Percentiles rank a stretch among this genome's conserved stretches.
Evolutionary conservation across 2,888 invertebrate genomes (phyloP).

Genomic region (Campopleginae sp.): DNA sequence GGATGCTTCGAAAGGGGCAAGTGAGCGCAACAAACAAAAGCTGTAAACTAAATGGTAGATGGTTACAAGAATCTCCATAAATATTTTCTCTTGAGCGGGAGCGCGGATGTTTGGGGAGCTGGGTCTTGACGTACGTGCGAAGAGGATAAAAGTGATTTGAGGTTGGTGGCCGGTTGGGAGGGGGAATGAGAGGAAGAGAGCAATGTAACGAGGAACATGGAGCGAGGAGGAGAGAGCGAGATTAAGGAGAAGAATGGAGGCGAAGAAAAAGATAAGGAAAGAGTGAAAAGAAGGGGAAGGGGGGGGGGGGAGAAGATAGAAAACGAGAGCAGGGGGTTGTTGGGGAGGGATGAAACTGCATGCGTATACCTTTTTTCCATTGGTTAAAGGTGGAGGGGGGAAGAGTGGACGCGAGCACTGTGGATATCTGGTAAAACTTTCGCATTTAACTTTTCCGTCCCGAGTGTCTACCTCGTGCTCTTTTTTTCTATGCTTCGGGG

Average conservation of each 20-base stretch:
- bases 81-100: slow-evolving; percentile 6
- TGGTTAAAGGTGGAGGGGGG: background rate
- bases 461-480: slow-evolving; percentile 64
- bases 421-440: slow-evolving; percentile 83
- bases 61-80: background rate
- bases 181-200: background rate
- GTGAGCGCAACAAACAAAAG: background rate
- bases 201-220: background rate
- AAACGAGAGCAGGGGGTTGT: slow-evolving; percentile 10
- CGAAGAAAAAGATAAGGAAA: slow-evolving; percentile 1
- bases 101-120: slow-evolving; percentile 37
- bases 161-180: slow-evolving; percentile 27
- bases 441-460: slow-evolving; percentile 83
- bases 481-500: slow-evolving; percentile 11
- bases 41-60: background rate
- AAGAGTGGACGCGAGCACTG: slow-evolving; percentile 71
- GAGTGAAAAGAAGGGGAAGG: too few species aligned
- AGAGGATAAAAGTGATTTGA: slow-evolving; percentile 60
- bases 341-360: slow-evolving; percentile 62
- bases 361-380: slow-evolving; percentile 75
- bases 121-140: slow-evolving; percentile 48
- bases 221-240: background rate
- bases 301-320: slow-evolving; percentile 22
- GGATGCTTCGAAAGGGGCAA: background rate
- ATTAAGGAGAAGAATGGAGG: slow-evolving; percentile 10